phyloP scores from a whole-genome alignment of 1,140 invertebrate genomes.

The Lepidurus couesii region DNA sequence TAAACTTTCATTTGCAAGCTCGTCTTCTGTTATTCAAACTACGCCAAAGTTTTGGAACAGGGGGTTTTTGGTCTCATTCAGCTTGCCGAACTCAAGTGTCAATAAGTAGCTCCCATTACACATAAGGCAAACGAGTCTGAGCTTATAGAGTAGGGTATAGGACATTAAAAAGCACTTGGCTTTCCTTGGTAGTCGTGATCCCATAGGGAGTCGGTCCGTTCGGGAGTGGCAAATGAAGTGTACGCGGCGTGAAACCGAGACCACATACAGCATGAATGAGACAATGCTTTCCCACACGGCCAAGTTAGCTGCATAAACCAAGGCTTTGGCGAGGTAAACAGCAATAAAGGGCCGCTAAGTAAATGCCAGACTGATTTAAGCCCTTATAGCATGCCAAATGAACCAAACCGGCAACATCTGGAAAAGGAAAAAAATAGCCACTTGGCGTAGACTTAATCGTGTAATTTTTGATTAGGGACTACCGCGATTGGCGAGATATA shows the following conservation, averaged over 20 bases:
- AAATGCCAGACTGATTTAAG: neutral
- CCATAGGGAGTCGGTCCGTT: neutral
- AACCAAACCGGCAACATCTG: neutral
- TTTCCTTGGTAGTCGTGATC: neutral
- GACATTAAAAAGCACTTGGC: too few species aligned
- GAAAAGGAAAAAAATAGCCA: too few species aligned
- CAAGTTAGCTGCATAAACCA: neutral
- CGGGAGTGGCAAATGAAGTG: conserved; percentile 12
- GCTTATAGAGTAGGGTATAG: too few species aligned
- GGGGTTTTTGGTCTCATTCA: too few species aligned
- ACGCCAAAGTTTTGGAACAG: too few species aligned
- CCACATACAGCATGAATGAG: conserved; percentile 18
- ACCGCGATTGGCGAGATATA: neutral
- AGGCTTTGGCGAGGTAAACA: neutral
- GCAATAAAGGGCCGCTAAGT: neutral
- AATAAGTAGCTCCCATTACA: too few species aligned
- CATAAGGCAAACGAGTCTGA: too few species aligned
- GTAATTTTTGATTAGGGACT: neutral
- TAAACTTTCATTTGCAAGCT: too few species aligned
- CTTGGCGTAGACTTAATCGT: neutral
- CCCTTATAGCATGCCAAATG: neutral
- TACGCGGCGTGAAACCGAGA: neutral
- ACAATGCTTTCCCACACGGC: neutral
- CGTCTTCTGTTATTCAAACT: too few species aligned
- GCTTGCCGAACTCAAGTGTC: too few species aligned